These are phyloP conservation scores for Solenopsis invicta DNA, from an alignment of 1,140 invertebrate species.

Conservation along the genomic window DNA sequence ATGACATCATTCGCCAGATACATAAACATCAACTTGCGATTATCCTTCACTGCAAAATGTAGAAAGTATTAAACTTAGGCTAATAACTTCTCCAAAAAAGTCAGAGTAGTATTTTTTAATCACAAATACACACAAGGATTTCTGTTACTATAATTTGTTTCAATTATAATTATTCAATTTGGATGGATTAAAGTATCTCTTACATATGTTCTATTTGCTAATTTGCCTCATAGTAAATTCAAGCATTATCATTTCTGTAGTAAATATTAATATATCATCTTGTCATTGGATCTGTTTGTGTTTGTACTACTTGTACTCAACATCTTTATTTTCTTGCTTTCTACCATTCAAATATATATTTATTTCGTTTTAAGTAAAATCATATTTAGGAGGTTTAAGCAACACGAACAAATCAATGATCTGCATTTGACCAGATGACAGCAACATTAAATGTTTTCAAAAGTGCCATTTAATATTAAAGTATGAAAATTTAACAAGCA, in stretches of 20 bases:
- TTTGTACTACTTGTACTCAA: too few relatives aligned
- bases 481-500: neutral
- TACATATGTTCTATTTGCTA: neutral
- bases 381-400: too few relatives aligned
- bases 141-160: neutral
- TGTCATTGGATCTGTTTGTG: neutral
- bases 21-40: conserved; percentile 96
- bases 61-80: neutral
- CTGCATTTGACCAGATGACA: neutral
- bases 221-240: neutral
- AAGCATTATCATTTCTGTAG: neutral
- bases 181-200: neutral
- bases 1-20: conserved; percentile 99
- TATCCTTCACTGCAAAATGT: conserved; percentile 92
- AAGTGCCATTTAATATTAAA: neutral
- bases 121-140: neutral
- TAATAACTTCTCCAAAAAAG: neutral
- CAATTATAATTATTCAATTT: neutral
- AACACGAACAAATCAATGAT: neutral
- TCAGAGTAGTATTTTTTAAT: too few relatives aligned
- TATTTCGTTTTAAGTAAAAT: too few relatives aligned
- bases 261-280: neutral
- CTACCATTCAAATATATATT: too few relatives aligned
- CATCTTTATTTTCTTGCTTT: too few relatives aligned
- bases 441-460: neutral